Evolutionary conservation across 2,797 vertebrate species (phyloP), one percentile per base, ranked within the genome.

Genomic region (Halcyon smyrnensis): DNA sequence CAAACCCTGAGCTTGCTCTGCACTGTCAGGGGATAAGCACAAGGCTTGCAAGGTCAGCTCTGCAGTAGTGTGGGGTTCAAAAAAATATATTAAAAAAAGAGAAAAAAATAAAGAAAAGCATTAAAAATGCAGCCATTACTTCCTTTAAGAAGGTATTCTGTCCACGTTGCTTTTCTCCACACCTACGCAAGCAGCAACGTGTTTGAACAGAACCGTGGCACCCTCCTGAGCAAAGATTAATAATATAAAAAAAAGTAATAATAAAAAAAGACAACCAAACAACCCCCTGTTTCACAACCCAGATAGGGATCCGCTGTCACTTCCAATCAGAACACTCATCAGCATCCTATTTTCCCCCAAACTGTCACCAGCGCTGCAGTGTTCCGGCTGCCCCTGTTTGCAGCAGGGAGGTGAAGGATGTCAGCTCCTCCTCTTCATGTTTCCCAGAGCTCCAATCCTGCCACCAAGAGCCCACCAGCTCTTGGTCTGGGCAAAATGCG

Each of bases 271-370:
- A 12, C 46, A 46, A 64, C 8, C 43, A 51, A 53, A 13, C 51
- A 23, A 27, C 14, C 20, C 11, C 25, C 12, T 5, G 4, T 15
- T 4, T 36, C 24, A 0, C 50, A 71, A 5, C 60, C 69, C 59
- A 71, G 57, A 69, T 37, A 46, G 6, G 25, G 70, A 65, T 78
- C 65, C 32, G 62, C 84, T 88, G 70, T 82, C 92, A 90, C 87
- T 90, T 94, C 11, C 83, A 92, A 94, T 94, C 90, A 87, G 53
- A 70, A 34, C 51, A 10, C 41, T 87, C 92, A 37, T 62, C 79
- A 85, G 62, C 39, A 45, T 77, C 87, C 87, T 56, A 3, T 53
- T 87, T 82, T 57, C 79, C 45, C 64, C 60, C 82, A 59, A 32
- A 51, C 34, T 37, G 60, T 32, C 45, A 36, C 36, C 57, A 51